Evolutionary conservation across 2,888 invertebrate genomes (phyloP).

Genomic region (Drosophila melanosoma): DNA sequence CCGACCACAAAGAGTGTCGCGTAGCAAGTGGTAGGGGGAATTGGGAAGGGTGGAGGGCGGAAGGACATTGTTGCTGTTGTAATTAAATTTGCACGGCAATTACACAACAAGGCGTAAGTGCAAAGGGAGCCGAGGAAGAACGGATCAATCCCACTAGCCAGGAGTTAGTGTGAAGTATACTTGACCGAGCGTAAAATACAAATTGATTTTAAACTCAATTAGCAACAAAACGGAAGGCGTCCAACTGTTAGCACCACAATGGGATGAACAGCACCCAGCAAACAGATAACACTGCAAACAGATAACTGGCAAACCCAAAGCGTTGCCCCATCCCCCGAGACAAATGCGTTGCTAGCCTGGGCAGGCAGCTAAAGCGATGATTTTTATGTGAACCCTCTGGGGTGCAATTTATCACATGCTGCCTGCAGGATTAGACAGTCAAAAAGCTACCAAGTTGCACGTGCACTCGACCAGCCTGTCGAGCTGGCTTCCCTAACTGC

Average conservation of each 20-base stretch:
- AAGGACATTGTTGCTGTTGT: constrained; percentile 60
- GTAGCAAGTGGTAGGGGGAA: neutral
- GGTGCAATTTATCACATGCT: constrained; percentile 84
- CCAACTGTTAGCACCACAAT: constrained; percentile 47
- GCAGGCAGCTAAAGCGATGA: constrained; percentile 64
- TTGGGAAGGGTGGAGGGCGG: too few relatives aligned
- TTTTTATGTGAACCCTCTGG: constrained; percentile 82
- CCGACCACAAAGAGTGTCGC: constrained; percentile 3
- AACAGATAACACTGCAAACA: constrained; percentile 39
- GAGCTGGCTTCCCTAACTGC: neutral
- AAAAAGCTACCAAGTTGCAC: constrained; percentile 77
- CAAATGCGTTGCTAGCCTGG: neutral
- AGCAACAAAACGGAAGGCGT: constrained; percentile 68
- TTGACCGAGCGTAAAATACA: constrained; percentile 68
- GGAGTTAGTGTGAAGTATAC: neutral
- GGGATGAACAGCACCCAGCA: constrained; percentile 32
- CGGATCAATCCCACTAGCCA: constrained; percentile 23
- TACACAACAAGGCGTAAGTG: constrained; percentile 69
- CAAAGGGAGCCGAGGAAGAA: neutral
- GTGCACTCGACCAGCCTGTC: constrained; percentile 42
- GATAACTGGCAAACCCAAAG: neutral
- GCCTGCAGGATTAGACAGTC: constrained; percentile 83
- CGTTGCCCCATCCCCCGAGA: neutral
- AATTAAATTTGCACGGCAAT: constrained; percentile 85
- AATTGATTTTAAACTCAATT: constrained; percentile 86